Evolutionary conservation across 2,113 vertebrate species (phyloP), one percentile per base, ranked within the genome.

Genomic region (Canis aureus): DNA sequence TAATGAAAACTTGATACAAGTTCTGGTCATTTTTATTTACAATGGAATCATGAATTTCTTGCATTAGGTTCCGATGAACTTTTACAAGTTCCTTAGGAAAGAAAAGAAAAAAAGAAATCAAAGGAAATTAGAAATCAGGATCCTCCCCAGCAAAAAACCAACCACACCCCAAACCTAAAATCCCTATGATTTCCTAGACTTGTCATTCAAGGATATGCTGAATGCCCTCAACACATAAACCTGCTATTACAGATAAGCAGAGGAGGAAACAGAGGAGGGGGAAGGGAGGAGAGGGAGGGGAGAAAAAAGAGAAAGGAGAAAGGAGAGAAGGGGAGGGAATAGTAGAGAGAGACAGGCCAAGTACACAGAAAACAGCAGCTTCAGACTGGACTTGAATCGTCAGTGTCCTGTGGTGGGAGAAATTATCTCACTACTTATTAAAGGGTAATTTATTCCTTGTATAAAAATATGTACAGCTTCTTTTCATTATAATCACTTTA

Each of bases 1-100:
- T 99, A 98, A 99, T 99, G 98, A 99, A 99, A 98, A 99, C 99
- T 98, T 99, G 99, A 98, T 99, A 99, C 10, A 99, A 98, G 97
- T 99, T 99, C 98, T 99, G 99, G 97, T 99, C 99, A 94, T 98
- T 99, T 98, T 99, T 99, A 98, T 99, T 99, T 93, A 98, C 96
- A 97, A 99, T 98, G 29, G 99, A 99, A 95, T 99, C 99, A 95
- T 99, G 99, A 97, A 99, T 99, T 90, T 99, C 99, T 92, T 99
- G 98, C 97, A 99, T 99, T 96, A 99, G 99, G 98, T 89, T 99
- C 98, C 98, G 99, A 98, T 99, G 99, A 95, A 99, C 99, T 99
- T 99, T 99, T 84, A 99, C 99, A 96, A 99, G 99, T 29, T 99
- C 99, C 99, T 99, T 98, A 86, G 64, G 76, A 95, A 98, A 98